Evolutionary conservation across 2,797 vertebrate species (phyloP).

Genomic region (Gila robusta): DNA sequence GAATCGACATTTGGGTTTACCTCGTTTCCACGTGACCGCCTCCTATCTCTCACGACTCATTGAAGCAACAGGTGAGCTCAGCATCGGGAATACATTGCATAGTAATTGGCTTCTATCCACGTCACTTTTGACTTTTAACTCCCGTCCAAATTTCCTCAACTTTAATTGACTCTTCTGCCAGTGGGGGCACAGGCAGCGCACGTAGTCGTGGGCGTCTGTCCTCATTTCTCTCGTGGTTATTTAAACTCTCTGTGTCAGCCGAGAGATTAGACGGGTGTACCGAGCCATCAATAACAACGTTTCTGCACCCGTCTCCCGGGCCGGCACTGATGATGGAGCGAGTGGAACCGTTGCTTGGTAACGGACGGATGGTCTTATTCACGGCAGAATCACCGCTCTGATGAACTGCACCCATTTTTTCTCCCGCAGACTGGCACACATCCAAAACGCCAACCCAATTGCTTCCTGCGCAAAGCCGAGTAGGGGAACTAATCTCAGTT

Average conservation of each 20-base stretch:
- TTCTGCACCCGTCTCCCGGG: conserved; percentile 45
- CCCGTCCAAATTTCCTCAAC: conserved; percentile 19
- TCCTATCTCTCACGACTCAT: conserved; percentile 14
- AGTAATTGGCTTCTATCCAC: conserved; percentile 71
- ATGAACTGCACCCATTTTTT: conserved; percentile 43
- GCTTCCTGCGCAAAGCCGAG: conserved; percentile 36
- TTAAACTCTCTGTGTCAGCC: conserved; percentile 62
- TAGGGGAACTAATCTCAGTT: conserved; percentile 23
- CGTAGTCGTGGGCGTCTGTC: conserved; percentile 35
- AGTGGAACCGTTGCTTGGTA: conserved; percentile 71
- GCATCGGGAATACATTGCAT: conserved; percentile 66
- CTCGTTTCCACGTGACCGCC: conserved; percentile 50
- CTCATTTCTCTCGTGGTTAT: conserved; percentile 68
- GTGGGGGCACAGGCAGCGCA: neutral
- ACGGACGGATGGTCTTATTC: conserved; percentile 47
- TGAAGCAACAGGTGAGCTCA: conserved; percentile 16
- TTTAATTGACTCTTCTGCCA: conserved; percentile 51
- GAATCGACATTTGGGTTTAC: conserved; percentile 15
- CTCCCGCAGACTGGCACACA: neutral
- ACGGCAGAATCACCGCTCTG: conserved; percentile 27
- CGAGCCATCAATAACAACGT: conserved; percentile 73
- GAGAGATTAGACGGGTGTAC: conserved; percentile 70
- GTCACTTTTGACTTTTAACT: conserved; percentile 35
- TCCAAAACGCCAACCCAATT: conserved; percentile 54
- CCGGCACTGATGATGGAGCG: conserved; percentile 65